phyloP scores from a whole-genome alignment of 2,888 invertebrate genomes.

The Eupithecia exiguata region DNA sequence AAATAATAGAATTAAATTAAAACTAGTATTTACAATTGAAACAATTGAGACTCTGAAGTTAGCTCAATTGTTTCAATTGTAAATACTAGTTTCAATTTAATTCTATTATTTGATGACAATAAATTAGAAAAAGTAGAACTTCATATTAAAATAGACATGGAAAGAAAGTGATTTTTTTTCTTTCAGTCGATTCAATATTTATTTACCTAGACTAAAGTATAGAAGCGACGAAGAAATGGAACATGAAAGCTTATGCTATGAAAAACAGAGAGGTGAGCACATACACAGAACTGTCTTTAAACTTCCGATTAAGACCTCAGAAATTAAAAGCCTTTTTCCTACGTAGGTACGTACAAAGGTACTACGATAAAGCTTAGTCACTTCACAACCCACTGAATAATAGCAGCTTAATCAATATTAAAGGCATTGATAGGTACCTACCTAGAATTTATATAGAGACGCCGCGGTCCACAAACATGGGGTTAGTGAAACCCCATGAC shows the following conservation, averaged over 20 bases:
- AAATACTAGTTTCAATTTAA: too few relatives aligned
- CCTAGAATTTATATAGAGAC: conserved; percentile 19
- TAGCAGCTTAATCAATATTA: neutral
- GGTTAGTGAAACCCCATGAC: conserved; percentile 44
- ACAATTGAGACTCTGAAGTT: too few relatives aligned
- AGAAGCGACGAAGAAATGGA: too few relatives aligned
- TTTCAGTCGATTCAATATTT: too few relatives aligned
- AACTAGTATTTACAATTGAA: too few relatives aligned
- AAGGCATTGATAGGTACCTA: neutral
- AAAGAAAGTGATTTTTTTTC: neutral
- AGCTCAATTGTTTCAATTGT: too few relatives aligned
- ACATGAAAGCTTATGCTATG: too few relatives aligned
- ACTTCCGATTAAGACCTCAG: neutral
- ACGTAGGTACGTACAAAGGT: neutral
- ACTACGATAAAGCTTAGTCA: neutral
- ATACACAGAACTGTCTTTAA: too few relatives aligned
- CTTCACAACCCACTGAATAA: neutral
- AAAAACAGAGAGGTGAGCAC: too few relatives aligned
- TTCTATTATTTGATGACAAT: too few relatives aligned
- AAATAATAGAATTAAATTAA: too few relatives aligned
- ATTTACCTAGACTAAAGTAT: too few relatives aligned
- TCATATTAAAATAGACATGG: neutral
- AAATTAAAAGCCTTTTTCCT: neutral
- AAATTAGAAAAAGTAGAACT: neutral
- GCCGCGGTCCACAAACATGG: conserved; percentile 26